These are phyloP conservation scores for Macrochelys suwanniensis DNA, from an alignment of 2,797 vertebrate species.

Conservation along the genomic window DNA sequence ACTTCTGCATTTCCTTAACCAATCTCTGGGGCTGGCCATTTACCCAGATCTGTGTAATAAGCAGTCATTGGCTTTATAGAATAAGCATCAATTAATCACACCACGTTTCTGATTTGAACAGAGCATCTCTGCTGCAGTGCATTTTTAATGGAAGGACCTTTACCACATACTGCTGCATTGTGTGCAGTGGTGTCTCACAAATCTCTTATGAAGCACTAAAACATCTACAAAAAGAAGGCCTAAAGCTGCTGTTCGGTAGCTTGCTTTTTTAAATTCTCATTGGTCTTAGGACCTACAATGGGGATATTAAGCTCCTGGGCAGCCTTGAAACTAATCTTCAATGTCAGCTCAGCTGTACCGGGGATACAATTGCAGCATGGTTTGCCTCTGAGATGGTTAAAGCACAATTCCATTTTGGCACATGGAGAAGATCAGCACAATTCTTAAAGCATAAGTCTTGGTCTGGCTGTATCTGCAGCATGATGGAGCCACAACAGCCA, in stretches of 20 bases:
- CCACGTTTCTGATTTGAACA: neutral
- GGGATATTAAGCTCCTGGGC: fast-evolving
- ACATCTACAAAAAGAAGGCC: fast-evolving
- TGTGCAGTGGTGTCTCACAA: fast-evolving
- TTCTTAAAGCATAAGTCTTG: neutral
- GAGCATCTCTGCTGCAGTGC: neutral
- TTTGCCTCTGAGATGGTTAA: neutral
- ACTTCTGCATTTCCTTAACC: neutral
- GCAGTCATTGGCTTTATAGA: neutral
- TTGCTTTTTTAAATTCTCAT: neutral
- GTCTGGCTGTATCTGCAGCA: fast-evolving
- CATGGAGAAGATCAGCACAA: fast-evolving
- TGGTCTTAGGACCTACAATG: fast-evolving
- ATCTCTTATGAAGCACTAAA: neutral
- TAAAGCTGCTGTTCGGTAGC: fast-evolving
- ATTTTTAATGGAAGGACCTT: neutral
- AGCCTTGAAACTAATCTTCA: neutral
- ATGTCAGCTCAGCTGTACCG: neutral
- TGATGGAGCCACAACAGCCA: neutral
- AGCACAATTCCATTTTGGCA: neutral
- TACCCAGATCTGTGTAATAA: neutral
- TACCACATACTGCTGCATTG: neutral
- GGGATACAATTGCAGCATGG: neutral
- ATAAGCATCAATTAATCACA: neutral
- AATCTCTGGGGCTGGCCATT: neutral